Evolutionary conservation across 2,888 invertebrate genomes (phyloP).

Genomic region (Arctia plantaginis): DNA sequence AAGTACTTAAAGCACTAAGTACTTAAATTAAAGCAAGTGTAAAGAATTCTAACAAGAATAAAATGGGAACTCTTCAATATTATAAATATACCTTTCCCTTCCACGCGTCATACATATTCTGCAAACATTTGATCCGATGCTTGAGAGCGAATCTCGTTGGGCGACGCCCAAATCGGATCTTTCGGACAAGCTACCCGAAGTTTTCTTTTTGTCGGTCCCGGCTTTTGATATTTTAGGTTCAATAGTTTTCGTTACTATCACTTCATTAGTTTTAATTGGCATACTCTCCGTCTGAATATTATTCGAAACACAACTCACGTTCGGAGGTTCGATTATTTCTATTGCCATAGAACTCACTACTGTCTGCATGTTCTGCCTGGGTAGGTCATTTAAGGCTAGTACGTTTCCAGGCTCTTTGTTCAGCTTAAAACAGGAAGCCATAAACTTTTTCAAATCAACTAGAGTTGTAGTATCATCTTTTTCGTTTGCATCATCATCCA

Average conservation of each 20-base stretch:
- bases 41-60: background rate
- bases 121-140: conserved; percentile 88
- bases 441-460: conserved; percentile 74
- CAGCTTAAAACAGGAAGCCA: conserved; percentile 76
- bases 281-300: conserved; percentile 54
- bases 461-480: conserved; percentile 65
- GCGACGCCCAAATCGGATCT: conserved; percentile 70
- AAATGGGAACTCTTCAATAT: conserved; percentile 23
- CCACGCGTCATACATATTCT: conserved; percentile 88
- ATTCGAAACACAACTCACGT: conserved; percentile 55
- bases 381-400: conserved; percentile 56
- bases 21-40: background rate
- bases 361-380: conserved; percentile 59
- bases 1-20: no score
- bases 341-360: conserved; percentile 35
- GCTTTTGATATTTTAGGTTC: conserved; percentile 67
- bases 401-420: conserved; percentile 61
- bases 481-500: conserved; percentile 49
- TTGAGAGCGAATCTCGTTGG: conserved; percentile 79
- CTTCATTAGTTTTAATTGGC: conserved; percentile 61
- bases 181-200: conserved; percentile 68
- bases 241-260: conserved; percentile 61
- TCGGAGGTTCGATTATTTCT: conserved; percentile 51
- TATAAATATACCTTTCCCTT: conserved; percentile 69
- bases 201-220: conserved; percentile 69